Base-by-base conservation (phyloP, 2,797 vertebrate genomes). In the Enoplosus armatus region DNA sequence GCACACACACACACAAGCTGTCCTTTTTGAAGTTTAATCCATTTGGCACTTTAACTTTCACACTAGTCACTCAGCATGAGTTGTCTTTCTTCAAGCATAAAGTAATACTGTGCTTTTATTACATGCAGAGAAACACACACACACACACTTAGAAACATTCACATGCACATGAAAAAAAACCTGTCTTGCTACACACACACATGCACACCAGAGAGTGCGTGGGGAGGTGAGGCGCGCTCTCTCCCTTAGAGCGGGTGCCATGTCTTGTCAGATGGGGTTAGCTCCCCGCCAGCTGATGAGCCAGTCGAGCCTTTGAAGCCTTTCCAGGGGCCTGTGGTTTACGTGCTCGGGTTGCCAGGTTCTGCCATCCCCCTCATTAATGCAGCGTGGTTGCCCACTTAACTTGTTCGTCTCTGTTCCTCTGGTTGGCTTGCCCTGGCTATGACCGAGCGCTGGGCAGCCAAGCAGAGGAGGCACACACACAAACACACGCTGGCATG, bases 231-330 rank as follows among this genome's bases (percentile, higher is more conserved):
- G 84, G 66, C 16, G 3, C 71, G 63, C 67, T 75, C 81, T 78
- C 72, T 74, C 31, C 63, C 68, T 90, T 64, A 70, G 90, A 90
- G 89, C 64, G 81, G 69, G 80, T 89, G 89, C 92, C 91, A 93
- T 90, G 88, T 91, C 91, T 86, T 94, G 92, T 94, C 94, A 93
- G 67, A 91, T 72, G 76, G 85, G 82, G 80, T 93, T 92, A 94
- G 85, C 81, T 77, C 69, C 72, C 87, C n/a, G 69, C 83, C 80
- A 80, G 82, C 76, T 87, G 87, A 93, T 75, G 88, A 89, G 88
- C 86, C 90, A 86, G 81, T 75, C 8, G 56, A 70, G 85, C 75
- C 90, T 94, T 93, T 94, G 89, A 94, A 90, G 90, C 50, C 86
- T 70, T 87, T 92, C 91, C 89, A 90, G 85, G 77, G 89, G 54